Conservation (phyloP, 2,797 vertebrate genomes). For the Gallirallus australis region DNA sequence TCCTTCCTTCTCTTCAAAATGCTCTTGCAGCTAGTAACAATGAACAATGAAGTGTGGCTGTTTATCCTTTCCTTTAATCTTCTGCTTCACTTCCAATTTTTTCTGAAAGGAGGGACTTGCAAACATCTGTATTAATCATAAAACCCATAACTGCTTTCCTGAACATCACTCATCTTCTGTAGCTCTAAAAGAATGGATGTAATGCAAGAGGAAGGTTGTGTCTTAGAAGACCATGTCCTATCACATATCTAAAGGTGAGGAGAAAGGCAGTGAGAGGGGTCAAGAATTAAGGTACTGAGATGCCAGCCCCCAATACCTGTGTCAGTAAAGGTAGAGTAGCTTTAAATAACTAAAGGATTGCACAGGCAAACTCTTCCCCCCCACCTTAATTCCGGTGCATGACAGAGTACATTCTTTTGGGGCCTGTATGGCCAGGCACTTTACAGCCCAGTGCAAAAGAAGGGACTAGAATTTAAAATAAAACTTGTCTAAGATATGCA, state of each 20-base stretch:
- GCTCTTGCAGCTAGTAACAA: neutral
- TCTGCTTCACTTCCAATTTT: neutral
- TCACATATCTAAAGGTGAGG: neutral
- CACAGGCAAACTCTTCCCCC: neutral
- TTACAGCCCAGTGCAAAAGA: neutral
- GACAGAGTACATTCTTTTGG: neutral
- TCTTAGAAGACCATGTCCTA: neutral
- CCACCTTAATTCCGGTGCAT: neutral
- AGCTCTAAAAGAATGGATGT: neutral
- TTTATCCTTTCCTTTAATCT: neutral
- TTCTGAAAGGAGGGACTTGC: neutral
- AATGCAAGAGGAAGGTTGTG: neutral
- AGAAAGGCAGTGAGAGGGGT: neutral
- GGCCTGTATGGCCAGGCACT: fast-evolving
- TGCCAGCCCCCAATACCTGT: fast-evolving
- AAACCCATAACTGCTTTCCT: neutral
- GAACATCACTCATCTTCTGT: neutral
- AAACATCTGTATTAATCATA: neutral
- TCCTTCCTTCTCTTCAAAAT: neutral
- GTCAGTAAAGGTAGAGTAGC: fast-evolving
- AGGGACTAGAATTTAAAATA: neutral
- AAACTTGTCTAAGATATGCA: neutral
- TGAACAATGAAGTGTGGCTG: neutral
- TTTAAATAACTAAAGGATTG: neutral
- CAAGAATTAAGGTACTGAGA: neutral